Conservation (phyloP, 2,797 vertebrate genomes). For the Mus spretus region DNA sequence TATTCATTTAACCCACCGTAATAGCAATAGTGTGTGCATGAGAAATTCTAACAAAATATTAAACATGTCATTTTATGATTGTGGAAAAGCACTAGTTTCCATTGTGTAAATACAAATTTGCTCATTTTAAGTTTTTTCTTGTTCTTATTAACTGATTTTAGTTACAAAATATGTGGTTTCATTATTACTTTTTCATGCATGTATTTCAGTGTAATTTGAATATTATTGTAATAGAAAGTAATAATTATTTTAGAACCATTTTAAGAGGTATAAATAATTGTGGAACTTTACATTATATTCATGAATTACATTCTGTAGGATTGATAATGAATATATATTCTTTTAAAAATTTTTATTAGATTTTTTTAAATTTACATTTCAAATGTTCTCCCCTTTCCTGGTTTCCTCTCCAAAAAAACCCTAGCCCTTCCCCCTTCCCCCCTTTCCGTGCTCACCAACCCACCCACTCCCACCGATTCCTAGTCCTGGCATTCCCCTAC, state of each 20-base stretch:
- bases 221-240: background rate
- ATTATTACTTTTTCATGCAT: background rate
- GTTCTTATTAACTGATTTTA: background rate
- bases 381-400: too few relatives aligned
- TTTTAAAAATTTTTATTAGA: too few relatives aligned
- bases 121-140: background rate
- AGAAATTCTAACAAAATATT: slow-evolving; percentile 13
- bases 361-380: too few relatives aligned
- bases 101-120: background rate
- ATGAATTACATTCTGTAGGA: background rate
- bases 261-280: background rate
- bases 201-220: background rate
- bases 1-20: slow-evolving; percentile 9
- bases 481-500: too few relatives aligned
- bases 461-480: too few relatives aligned
- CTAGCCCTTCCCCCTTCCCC: too few relatives aligned
- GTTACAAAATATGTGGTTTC: background rate
- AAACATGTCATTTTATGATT: background rate
- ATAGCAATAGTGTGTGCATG: background rate
- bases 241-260: background rate
- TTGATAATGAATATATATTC: background rate
- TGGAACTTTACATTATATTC: background rate
- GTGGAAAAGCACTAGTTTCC: background rate
- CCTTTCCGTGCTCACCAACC: too few relatives aligned
- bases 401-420: too few relatives aligned